Base-by-base conservation (phyloP, 2,888 invertebrate species). In the Philaethria dido region DNA sequence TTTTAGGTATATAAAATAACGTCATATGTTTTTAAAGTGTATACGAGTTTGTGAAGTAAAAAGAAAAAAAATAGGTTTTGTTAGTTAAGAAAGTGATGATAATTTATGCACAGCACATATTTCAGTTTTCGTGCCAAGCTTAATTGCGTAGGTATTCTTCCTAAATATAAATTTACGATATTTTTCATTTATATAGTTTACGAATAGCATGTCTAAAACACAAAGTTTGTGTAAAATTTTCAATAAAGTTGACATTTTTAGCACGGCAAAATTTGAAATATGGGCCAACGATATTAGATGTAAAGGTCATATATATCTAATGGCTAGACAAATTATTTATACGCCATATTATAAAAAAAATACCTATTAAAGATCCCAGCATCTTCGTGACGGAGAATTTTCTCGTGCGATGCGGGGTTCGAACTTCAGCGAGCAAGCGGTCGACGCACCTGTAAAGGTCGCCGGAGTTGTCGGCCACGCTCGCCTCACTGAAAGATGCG, bases 351-450 rank as follows among this genome's bases (percentile, higher is more conserved):
- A 6, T 20, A 54, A 20, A 11, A n/a, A 13, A 16, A 18, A 47
- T 76, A 92, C 95, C 95, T 82, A 96, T 95, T 70, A 96, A 85
- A 9, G 95, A 95, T 66, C 96, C 96, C 70, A 96, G 94, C 96
- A 96, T 96, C 86, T 96, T 96, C 36, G 95, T 95, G 47, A 96
- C 96, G 66, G 96, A 96, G 87, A 96, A 96, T 84, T 96, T 96
- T 74, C 96, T 89, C 73, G 94, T 93, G 76, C 95, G 94, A 76
- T 94, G 93, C 42, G 94, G 92, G 20, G 92, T 93, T 69, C 95
- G 93, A 68, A 95, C 95, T 79, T 96, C 96, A 69, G 94, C 94
- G 36, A 96, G 90, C 29, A 96, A 86, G 54, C 93, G 89, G 81
- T 96, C 96, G 77, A 97, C 95, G 66, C 96, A 95, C 57, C 95